These are phyloP conservation scores for Helicolenus hilgendorfi DNA, from an alignment of 2,797 vertebrate species.

Conservation along the genomic window DNA sequence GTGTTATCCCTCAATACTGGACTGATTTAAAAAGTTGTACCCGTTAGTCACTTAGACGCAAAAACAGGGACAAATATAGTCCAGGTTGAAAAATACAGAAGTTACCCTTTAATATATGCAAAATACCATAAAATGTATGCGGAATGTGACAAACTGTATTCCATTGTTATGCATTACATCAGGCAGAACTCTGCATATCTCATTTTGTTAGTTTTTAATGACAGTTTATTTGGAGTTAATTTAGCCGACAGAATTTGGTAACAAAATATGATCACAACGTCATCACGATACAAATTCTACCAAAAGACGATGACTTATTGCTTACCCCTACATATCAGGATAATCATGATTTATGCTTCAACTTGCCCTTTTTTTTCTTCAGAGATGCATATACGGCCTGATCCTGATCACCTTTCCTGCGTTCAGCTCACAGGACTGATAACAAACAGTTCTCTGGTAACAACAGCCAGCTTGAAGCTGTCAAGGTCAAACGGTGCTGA, in stretches of 20 bases:
- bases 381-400: neutral
- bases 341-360: neutral
- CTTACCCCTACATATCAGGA: neutral
- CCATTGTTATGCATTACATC: neutral
- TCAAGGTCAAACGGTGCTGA: constrained; percentile 12
- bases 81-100: too few species aligned
- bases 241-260: neutral
- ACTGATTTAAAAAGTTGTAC: too few species aligned
- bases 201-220: neutral
- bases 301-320: neutral
- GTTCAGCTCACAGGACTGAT: neutral
- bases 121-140: neutral
- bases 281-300: neutral
- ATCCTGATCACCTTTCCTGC: neutral
- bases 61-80: too few species aligned
- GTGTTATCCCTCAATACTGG: too few species aligned
- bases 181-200: neutral
- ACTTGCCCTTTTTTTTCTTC: neutral
- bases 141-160: neutral
- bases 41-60: too few species aligned
- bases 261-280: neutral
- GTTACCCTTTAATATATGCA: neutral
- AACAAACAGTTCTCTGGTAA: neutral
- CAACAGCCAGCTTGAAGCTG: neutral
- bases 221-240: neutral